Percentiles rank a stretch among this genome's conserved stretches.
Conservation (phyloP, 2,113 vertebrate genomes). For the Zootoca vivipara region DNA sequence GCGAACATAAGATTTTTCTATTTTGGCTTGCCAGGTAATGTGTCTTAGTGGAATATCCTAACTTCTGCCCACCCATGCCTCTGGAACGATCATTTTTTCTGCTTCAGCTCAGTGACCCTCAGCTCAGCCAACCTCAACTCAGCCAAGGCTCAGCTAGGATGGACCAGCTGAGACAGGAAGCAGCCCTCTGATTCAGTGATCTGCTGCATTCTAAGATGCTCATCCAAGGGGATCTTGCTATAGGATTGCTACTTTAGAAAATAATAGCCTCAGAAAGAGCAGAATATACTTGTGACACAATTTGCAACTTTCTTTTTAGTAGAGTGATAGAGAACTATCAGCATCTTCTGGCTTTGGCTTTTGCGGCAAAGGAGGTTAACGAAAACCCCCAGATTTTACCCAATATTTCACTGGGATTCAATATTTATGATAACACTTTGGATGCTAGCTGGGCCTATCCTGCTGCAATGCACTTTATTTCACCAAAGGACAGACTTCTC, state of each 20-base stretch:
- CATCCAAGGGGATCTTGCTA: too few relatives aligned
- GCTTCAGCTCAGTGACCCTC: too few relatives aligned
- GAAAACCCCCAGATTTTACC: background rate
- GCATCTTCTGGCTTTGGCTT: background rate
- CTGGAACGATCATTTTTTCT: too few relatives aligned
- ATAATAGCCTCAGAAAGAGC: background rate
- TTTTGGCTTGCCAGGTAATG: too few relatives aligned
- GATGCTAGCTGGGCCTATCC: background rate
- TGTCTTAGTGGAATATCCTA: too few relatives aligned
- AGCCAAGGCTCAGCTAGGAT: too few relatives aligned
- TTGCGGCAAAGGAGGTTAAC: background rate
- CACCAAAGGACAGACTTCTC: background rate
- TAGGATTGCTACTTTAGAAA: background rate
- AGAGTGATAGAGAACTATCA: background rate
- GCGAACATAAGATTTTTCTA: too few relatives aligned
- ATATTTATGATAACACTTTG: background rate
- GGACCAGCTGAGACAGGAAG: too few relatives aligned
- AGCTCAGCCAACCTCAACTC: too few relatives aligned
- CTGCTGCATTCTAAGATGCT: too few relatives aligned
- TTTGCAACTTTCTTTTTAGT: background rate
- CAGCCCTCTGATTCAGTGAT: too few relatives aligned
- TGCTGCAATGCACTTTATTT: background rate
- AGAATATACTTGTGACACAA: background rate
- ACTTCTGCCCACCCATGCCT: too few relatives aligned
- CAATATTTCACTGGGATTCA: constrained; percentile 2